Evolutionary conservation across 35 echinoderm and acorn worm genomes (phyloP).

Genomic region (Eucidaris tribuloides): DNA sequence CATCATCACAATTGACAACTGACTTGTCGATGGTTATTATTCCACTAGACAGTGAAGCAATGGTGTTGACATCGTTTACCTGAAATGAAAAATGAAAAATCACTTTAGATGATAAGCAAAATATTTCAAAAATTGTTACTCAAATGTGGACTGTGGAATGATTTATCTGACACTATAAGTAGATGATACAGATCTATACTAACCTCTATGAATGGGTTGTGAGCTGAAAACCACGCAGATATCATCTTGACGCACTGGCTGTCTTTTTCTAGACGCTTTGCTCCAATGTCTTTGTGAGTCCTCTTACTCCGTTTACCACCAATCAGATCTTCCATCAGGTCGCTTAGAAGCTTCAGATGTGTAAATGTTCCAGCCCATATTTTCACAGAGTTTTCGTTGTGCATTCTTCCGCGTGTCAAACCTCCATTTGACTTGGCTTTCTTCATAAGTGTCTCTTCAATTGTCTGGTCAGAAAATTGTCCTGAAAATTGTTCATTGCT

Average conservation of each 20-base stretch:
- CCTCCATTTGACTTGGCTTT: conserved; percentile 51
- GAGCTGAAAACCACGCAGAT: conserved; percentile 31
- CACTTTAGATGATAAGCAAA: neutral
- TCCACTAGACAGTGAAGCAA: conserved; percentile 29
- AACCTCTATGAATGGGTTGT: conserved; percentile 38
- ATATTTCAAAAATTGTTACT: neutral
- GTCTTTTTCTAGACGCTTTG: conserved; percentile 26
- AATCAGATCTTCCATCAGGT: conserved; percentile 58
- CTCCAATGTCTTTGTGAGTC: conserved; percentile 42
- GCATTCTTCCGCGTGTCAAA: conserved; percentile 25
- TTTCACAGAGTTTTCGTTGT: neutral
- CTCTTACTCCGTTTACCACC: conserved; percentile 42
- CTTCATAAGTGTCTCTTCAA: conserved; percentile 42
- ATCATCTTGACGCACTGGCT: conserved; percentile 29
- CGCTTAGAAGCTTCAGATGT: conserved; percentile 52
- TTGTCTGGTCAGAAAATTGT: conserved; percentile 54
- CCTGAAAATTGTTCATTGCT: too few species aligned
- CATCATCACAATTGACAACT: conserved; percentile 28
- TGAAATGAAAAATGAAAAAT: conserved; percentile 18
- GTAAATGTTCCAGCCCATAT: conserved; percentile 54
- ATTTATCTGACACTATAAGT: neutral
- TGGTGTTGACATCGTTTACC: neutral
- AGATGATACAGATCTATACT: neutral
- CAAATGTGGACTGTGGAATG: neutral
- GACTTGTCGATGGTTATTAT: neutral